A percentile compares a stretch with the other conserved stretches of the same genome.
phyloP scores from a whole-genome alignment of 1,140 invertebrate genomes.

The Copidosoma floridanum region DNA sequence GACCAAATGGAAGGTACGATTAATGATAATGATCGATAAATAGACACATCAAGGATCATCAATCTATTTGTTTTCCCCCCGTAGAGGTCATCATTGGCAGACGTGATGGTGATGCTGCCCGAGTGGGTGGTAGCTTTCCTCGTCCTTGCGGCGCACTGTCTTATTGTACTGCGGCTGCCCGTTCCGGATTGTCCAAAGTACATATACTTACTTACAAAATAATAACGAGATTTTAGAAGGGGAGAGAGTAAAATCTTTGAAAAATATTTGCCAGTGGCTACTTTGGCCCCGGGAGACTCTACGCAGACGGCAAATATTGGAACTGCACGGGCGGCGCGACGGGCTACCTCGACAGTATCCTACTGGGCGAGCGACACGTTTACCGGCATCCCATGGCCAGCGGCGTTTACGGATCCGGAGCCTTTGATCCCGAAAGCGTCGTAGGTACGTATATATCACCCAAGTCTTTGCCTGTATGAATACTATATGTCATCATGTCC shows the following conservation, averaged over 20 bases:
- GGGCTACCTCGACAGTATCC: slow-evolving; percentile 77
- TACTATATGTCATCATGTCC: too few relatives aligned
- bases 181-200: slow-evolving; percentile 73
- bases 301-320: slow-evolving; percentile 60
- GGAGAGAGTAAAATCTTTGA: too few relatives aligned
- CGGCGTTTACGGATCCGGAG: slow-evolving; percentile 64
- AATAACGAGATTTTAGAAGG: too few relatives aligned
- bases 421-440: slow-evolving; percentile 81
- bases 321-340: slow-evolving; percentile 87
- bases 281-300: slow-evolving; percentile 80
- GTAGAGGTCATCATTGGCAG: slow-evolving; percentile 27
- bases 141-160: slow-evolving; percentile 65
- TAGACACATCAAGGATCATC: too few relatives aligned
- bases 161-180: slow-evolving; percentile 69
- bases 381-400: slow-evolving; percentile 66
- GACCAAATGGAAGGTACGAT: too few relatives aligned
- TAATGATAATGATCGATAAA: too few relatives aligned
- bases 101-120: slow-evolving; percentile 57
- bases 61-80: too few relatives aligned
- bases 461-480: neutral
- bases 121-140: slow-evolving; percentile 71
- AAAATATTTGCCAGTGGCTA: too few relatives aligned
- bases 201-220: too few relatives aligned
- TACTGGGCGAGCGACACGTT: slow-evolving; percentile 70
- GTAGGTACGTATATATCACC: slow-evolving; percentile 54